These are phyloP conservation scores for Lophotis ruficrista DNA, from an alignment of 2,113 vertebrate genomes.

Conservation along the genomic window DNA sequence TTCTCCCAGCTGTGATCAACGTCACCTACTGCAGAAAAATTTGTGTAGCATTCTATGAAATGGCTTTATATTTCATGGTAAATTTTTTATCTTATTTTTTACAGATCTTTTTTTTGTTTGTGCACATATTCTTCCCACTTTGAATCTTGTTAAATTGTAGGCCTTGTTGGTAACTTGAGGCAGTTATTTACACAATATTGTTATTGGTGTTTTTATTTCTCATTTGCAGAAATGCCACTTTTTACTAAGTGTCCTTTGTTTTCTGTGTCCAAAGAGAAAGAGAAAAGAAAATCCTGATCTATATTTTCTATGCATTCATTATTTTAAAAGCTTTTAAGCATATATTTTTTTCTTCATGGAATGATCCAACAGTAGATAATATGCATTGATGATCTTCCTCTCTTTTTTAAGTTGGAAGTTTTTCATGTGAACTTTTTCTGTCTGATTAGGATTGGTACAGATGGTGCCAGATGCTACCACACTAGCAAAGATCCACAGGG, in stretches of 20 bases:
- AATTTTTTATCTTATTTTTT: background rate
- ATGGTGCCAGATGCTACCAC: conserved; percentile 79
- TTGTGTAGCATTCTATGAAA: background rate
- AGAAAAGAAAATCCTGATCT: background rate
- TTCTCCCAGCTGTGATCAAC: background rate
- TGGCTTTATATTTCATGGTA: background rate
- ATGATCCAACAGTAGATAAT: background rate
- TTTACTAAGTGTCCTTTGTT: background rate
- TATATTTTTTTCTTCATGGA: background rate
- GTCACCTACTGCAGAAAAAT: background rate
- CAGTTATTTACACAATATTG: background rate
- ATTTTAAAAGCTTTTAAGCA: background rate
- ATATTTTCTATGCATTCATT: background rate
- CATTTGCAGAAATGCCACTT: background rate
- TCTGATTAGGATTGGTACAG: conserved; percentile 73
- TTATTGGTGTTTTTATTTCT: background rate
- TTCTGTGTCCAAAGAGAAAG: background rate
- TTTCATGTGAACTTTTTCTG: conserved; percentile 1
- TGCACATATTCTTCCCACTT: background rate
- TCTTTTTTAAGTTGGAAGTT: background rate
- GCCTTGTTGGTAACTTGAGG: background rate
- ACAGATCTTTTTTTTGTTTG: background rate
- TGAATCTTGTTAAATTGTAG: background rate
- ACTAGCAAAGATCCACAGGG: conserved; percentile 76
- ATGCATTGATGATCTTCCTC: background rate